A percentile compares a stretch with the other conserved stretches of the same genome.
phyloP scores from a whole-genome alignment of 2,797 vertebrate species.

The Falco novaeseelandiae region DNA sequence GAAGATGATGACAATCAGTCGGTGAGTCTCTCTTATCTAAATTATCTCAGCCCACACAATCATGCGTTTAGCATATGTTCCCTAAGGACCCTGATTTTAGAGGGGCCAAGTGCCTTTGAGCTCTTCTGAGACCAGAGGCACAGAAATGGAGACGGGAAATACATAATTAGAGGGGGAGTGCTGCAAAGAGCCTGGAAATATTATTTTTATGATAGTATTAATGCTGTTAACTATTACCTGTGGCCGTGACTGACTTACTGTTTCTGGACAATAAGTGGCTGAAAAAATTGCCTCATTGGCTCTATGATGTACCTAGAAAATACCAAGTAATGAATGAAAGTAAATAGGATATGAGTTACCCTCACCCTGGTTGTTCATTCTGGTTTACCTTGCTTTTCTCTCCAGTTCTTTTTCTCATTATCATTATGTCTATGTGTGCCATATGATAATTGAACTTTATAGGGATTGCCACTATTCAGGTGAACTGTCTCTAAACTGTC shows the following conservation, averaged over 20 bases:
- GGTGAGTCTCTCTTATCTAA: slow-evolving; percentile 67
- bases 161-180: background rate
- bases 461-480: background rate
- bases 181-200: background rate
- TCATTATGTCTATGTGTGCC: background rate
- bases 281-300: background rate
- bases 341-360: background rate
- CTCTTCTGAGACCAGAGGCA: background rate
- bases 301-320: background rate
- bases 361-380: background rate
- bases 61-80: fast-evolving
- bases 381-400: background rate
- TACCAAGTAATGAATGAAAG: background rate
- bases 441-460: background rate
- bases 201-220: background rate
- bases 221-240: background rate
- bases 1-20: slow-evolving; percentile 78
- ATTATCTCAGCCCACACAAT: background rate
- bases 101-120: fast-evolving
- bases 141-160: background rate
- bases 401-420: background rate
- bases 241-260: background rate
- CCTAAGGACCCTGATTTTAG: background rate
- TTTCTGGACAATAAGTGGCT: background rate
- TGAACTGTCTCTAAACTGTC: background rate